These are phyloP conservation scores for Sakesphorus luctuosus DNA, from an alignment of 2,113 vertebrate genomes.

Conservation along the genomic window DNA sequence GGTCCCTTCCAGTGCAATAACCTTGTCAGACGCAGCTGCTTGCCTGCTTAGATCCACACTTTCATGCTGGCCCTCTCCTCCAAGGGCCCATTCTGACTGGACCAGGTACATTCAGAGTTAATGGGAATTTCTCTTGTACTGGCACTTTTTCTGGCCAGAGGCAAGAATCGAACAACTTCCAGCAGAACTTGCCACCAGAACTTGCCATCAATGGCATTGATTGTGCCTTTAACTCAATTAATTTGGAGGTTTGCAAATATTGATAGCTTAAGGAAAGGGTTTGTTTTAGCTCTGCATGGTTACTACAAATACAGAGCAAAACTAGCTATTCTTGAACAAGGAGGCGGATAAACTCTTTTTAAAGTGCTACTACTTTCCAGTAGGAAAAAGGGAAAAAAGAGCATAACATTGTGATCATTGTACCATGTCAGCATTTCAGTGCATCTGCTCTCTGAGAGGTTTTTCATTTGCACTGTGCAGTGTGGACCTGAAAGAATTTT, in stretches of 20 bases:
- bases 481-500: not conserved
- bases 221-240: slow-evolving; percentile 31
- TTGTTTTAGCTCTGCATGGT: not conserved
- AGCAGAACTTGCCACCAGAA: not conserved
- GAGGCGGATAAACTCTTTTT: not conserved
- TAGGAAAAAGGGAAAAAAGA: not conserved
- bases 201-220: not conserved
- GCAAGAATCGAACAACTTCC: not conserved
- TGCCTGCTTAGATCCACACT: not conserved
- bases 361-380: not conserved
- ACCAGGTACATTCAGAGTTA: not conserved
- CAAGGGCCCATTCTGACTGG: not conserved
- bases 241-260: not conserved
- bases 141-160: not conserved
- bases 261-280: not conserved
- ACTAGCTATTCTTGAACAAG: not conserved
- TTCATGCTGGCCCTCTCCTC: not conserved
- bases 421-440: not conserved
- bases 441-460: not conserved
- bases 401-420: not conserved
- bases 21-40: not conserved
- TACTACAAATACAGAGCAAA: not conserved
- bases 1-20: not conserved
- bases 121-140: not conserved
- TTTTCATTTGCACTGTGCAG: not conserved